Evolutionary conservation across 1,140 invertebrate species (phyloP), one percentile per base, ranked within the genome.

Genomic region (Prorops nasuta): DNA sequence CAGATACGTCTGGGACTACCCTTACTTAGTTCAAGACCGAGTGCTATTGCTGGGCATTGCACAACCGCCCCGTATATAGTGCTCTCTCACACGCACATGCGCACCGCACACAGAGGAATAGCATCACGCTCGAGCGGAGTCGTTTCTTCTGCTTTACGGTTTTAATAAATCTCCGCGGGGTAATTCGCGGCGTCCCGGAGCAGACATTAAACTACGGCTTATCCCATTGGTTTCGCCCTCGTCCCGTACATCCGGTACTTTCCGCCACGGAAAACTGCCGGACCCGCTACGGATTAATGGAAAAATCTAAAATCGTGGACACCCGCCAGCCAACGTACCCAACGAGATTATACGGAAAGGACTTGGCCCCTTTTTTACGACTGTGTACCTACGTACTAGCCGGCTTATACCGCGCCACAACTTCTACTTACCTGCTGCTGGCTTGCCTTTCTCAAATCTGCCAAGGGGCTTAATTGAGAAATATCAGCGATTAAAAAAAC

Each of bases 101-200:
- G 43, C 28, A 35, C 36, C 42, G 37, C 49, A 47, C 45, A 40
- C 49, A 44, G 21, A n/a, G 2, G 18, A 35, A 7, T 20, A 22
- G 40, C 48, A 40, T 54, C 58, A 52, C 34, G 58, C 53, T 49
- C 42, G 16, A 42, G 44, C 48, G 20, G 36, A 70, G 64, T 67
- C 66, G 69, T 75, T 73, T 69, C 70, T 72, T 71, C 64, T 70
- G 64, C 60, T 75, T 74, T 72, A 75, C 71, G 70, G 66, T 75
- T 75, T 74, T 74, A 74, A 75, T 75, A 75, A 75, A 75, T 75
- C 71, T 75, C 65, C 51, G 63, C 60, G 66, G 63, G 66, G 67
- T 75, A 71, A 72, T 72, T 75, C 71, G 70, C 64, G 69, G 69
- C 61, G 64, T 55, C 61, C 60, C 58, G 62, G 60, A 63, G 59